Evolutionary conservation across 2,888 invertebrate genomes (phyloP), one percentile per base, ranked within the genome.

Genomic region (Phalera bucephala): DNA sequence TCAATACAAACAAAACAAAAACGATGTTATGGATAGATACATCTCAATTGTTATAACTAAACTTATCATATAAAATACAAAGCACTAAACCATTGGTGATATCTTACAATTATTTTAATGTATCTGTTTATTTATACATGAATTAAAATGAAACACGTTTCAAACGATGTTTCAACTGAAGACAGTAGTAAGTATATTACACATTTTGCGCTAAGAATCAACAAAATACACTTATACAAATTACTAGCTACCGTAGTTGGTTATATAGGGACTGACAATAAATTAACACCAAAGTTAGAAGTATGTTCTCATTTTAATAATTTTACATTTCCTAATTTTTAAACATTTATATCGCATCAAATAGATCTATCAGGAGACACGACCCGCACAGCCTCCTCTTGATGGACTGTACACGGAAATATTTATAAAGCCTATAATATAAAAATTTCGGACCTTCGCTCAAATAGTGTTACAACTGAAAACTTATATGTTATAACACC

Each of bases 161-260:
- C 54, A 73, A 73, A 78, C 72, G 52, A 72, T 71, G 70, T 64
- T 60, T 61, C 59, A 68, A 68, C 64, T 63, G 66, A 69, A 72
- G 52, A 72, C n/a, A n/a, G n/a, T 65, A 65, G 65, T 69, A 63
- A 49, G 77, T 82, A 83, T 80, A 78, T 76, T 79, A 83, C 77
- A 85, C 56, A 70, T 65, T 79, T 76, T 62, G 68, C 51, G 64
- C 54, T 58, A 60, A 63, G 50, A 53, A 68, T 79, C 67, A 83
- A 80, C 77, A 73, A 75, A 77, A 80, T 85, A 85, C 82, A 85
- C 83, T 81, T 85, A 81, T 66, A 78, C 73, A 77, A 72, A 70
- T 80, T 83, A 81, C 64, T 63, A 56, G 53, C 80, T 80, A 84
- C 69, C 54, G 63, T 27, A 7, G 70, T 65, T 62, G 67, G 66